phyloP scores from a whole-genome alignment of 1,140 invertebrate genomes.

The Hormaphis cornu region DNA sequence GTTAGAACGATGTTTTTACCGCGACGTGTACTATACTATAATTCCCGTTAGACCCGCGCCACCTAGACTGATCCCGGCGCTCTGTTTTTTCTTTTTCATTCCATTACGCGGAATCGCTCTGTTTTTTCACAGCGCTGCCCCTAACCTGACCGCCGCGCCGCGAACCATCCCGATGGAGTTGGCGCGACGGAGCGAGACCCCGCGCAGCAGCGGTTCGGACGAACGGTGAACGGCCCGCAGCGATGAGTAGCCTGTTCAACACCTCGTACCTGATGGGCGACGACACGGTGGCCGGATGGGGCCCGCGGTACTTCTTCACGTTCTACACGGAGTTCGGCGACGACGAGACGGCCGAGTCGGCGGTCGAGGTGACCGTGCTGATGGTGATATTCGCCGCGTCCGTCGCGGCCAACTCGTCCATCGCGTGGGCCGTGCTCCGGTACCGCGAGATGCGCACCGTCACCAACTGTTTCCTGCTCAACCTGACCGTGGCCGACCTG shows the following conservation, averaged over 20 bases:
- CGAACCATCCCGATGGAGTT: no score
- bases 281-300: conserved; percentile 43
- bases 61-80: no score
- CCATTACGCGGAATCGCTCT: no score
- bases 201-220: background rate
- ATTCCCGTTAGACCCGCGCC: no score
- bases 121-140: no score
- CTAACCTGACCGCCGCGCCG: no score
- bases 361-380: conserved; percentile 42
- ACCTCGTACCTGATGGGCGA: conserved; percentile 41
- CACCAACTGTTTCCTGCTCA: conserved; percentile 64
- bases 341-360: conserved; percentile 38
- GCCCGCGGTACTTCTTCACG: conserved; percentile 46
- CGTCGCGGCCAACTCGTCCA: conserved; percentile 43
- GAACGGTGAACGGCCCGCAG: background rate
- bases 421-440: conserved; percentile 44
- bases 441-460: conserved; percentile 62
- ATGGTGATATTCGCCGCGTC: conserved; percentile 43
- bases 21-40: no score
- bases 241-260: conserved; percentile 35
- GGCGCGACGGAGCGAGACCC: no score
- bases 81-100: no score
- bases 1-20: no score
- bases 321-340: conserved; percentile 48
- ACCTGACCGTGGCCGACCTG: conserved; percentile 58